Evolutionary conservation across 2,888 invertebrate genomes (phyloP), one percentile per base, ranked within the genome.

Genomic region (Hirtodrosophila cameraria): DNA sequence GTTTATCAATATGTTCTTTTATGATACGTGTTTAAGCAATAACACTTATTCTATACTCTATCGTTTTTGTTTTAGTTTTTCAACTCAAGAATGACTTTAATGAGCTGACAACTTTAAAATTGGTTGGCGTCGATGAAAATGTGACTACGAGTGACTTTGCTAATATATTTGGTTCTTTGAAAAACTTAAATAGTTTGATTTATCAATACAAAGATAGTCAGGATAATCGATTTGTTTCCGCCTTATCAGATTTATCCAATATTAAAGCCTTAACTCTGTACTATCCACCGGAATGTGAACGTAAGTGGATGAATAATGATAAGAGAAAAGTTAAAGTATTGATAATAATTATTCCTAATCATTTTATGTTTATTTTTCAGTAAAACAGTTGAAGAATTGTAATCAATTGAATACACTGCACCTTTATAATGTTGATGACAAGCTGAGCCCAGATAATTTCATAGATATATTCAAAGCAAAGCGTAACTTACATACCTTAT

Each of bases 381-480:
- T 64, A 3, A 33, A 11, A 3, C 42, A 23, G 6, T 28, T 64
- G 12, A 55, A 27, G 20, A 23, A 23, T 7, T 48, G 35, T 6
- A 55, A 31, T 3, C 55, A 48, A 20, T n/a, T 64, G 9, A 33
- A 64, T 31, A 20, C 9, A 8, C 28, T 63, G 13, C 12, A 55
- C 9, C 30, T 63, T 8, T 38, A 43, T 11, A 38, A 33, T 12
- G 6, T 42, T 27, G 5, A 13, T 12, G 38, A 25, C 12, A 18
- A 28, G 6, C n/a, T 55, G 1, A 27, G 6, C 9, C 0, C 27
- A 2, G 27, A 42, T 3, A 48, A 48, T 12, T 63, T 63, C 13
- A 6, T 63, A 16, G 20, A 63, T 8, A 31, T 55, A 4, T 64
- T 64, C 20, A 64, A 38, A 13, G 41, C 15, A 23, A 55, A 16